A percentile compares a stretch with the other conserved stretches of the same genome.
Conservation (phyloP, 2,113 vertebrate genomes). For the Hippocampus comes region DNA sequence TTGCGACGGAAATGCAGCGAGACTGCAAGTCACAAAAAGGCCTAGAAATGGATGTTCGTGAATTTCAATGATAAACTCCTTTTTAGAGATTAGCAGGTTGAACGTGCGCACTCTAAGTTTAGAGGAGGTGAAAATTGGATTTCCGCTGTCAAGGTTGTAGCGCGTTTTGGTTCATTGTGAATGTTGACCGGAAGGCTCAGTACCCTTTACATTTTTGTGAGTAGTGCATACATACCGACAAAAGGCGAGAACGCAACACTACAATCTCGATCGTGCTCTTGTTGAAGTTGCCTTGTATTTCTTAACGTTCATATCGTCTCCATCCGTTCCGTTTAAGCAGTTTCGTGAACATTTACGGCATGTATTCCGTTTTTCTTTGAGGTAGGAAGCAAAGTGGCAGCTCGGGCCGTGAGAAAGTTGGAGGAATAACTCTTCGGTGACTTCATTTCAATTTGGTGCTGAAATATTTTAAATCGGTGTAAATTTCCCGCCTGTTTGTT, state of each 20-base stretch:
- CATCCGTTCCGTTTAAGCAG: conserved; percentile 18
- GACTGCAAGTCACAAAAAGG: too few relatives aligned
- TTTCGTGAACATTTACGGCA: neutral
- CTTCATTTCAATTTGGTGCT: conserved; percentile 2
- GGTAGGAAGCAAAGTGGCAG: conserved; percentile 23
- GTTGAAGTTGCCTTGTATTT: conserved; percentile 3
- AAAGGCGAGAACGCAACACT: neutral
- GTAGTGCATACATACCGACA: neutral
- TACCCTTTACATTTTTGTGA: neutral
- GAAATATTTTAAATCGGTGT: conserved; percentile 1
- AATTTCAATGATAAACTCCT: too few relatives aligned
- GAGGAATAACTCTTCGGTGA: neutral
- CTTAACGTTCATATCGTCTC: conserved; percentile 3
- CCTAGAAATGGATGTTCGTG: too few relatives aligned
- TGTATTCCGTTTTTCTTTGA: neutral
- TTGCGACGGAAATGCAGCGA: too few relatives aligned
- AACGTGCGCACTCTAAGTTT: too few relatives aligned
- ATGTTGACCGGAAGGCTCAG: neutral
- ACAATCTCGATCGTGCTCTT: neutral
- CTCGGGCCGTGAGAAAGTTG: conserved; percentile 24
- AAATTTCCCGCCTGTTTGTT: neutral
- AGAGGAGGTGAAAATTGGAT: neutral
- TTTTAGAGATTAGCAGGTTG: too few relatives aligned
- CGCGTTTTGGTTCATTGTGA: neutral
- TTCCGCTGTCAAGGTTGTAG: neutral